Evolutionary conservation across 1,140 invertebrate species (phyloP).

Genomic region (Euwallacea similis): DNA sequence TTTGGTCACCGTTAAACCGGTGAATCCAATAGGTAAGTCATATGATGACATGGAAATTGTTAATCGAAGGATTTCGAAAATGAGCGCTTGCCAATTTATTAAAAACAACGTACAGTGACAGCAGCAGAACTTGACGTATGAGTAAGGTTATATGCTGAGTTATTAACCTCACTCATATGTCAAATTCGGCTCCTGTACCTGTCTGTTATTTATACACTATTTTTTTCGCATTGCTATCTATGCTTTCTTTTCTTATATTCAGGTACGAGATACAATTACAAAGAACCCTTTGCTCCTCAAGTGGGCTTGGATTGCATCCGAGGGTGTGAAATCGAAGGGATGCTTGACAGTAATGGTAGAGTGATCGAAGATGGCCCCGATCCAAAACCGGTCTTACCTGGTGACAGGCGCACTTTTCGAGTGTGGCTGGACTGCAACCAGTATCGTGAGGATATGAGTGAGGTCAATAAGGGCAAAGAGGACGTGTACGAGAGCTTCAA

Average conservation of each 20-base stretch:
- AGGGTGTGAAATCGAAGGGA: conserved; percentile 98
- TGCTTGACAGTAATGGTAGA: conserved; percentile 94
- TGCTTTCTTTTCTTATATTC: conserved; percentile 14
- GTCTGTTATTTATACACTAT: neutral
- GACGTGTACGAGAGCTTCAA: conserved; percentile 78
- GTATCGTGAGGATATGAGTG: conserved; percentile 91
- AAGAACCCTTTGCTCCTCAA: conserved; percentile 84
- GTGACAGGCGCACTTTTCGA: conserved; percentile 89
- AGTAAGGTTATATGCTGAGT: no score
- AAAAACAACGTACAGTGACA: no score
- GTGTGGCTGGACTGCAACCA: conserved; percentile 96
- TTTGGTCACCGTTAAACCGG: conserved; percentile 86
- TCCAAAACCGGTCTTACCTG: conserved; percentile 80
- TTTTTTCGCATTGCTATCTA: neutral
- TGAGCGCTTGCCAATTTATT: no score
- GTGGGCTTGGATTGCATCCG: conserved; percentile 89
- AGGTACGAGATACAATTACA: conserved; percentile 80
- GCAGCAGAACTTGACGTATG: no score
- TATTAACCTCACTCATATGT: no score
- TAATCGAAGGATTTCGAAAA: no score
- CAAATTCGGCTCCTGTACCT: neutral
- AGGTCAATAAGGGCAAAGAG: conserved; percentile 72
- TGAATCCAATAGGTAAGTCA: conserved; percentile 72
- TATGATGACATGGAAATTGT: neutral
- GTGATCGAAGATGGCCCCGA: conserved; percentile 97